Conservation (phyloP, 2,113 vertebrate genomes). For the Salvelinus namaycush region DNA sequence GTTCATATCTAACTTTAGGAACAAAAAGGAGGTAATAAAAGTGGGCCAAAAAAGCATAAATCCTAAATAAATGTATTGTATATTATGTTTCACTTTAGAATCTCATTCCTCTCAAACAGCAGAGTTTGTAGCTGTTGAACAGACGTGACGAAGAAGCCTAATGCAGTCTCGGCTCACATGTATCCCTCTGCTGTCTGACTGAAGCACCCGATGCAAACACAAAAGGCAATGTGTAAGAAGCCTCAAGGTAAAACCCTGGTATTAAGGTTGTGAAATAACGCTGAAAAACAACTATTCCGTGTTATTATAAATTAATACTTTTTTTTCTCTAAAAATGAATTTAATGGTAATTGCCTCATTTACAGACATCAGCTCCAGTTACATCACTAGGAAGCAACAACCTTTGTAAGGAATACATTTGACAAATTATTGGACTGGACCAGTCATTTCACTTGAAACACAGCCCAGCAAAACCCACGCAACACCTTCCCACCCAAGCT, state of each 20-base stretch:
- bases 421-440: constrained; percentile 29
- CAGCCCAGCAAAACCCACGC: constrained; percentile 27
- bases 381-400: constrained; percentile 32
- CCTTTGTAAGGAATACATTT: constrained; percentile 34
- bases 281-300: neutral
- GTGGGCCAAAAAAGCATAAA: constrained; percentile 50
- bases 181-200: constrained; percentile 27
- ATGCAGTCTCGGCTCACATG: constrained; percentile 23
- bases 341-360: constrained; percentile 62
- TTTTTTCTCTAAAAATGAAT: constrained; percentile 49
- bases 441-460: constrained; percentile 50
- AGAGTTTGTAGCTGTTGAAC: neutral
- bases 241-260: constrained; percentile 21
- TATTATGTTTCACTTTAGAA: constrained; percentile 16
- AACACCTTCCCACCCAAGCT: constrained; percentile 30
- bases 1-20: constrained; percentile 55
- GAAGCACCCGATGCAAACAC: constrained; percentile 54
- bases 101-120: neutral
- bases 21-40: constrained; percentile 30
- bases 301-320: constrained; percentile 27
- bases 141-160: neutral
- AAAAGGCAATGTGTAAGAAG: constrained; percentile 44
- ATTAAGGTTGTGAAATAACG: constrained; percentile 42
- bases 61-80: constrained; percentile 8
- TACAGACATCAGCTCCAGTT: constrained; percentile 59